These are phyloP conservation scores for Dinocampus coccinellae DNA, from an alignment of 2,888 invertebrate species.

Conservation along the genomic window DNA sequence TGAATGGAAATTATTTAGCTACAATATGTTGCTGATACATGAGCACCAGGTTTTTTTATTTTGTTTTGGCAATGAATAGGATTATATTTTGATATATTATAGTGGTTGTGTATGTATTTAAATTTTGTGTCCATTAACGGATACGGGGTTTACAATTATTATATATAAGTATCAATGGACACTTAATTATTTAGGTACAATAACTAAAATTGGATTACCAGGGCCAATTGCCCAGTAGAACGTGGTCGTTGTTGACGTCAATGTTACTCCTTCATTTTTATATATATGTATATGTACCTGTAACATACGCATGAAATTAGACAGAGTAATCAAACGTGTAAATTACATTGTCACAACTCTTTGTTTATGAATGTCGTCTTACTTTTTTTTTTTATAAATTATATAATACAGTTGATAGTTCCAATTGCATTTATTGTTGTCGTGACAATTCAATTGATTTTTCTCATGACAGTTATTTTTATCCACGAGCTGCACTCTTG, in stretches of 20 bases:
- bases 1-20: slow-evolving; percentile 45
- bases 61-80: too few relatives aligned
- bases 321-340: not conserved
- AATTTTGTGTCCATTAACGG: not conserved
- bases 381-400: not conserved
- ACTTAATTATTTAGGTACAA: slow-evolving; percentile 52
- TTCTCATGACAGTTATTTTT: slow-evolving; percentile 17
- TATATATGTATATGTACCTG: not conserved
- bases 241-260: slow-evolving; percentile 59
- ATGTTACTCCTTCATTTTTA: slow-evolving; percentile 13
- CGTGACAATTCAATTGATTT: slow-evolving; percentile 2
- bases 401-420: not conserved
- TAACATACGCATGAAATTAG: not conserved
- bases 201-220: slow-evolving; percentile 58
- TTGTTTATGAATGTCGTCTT: too few relatives aligned
- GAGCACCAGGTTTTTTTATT: too few relatives aligned
- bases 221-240: slow-evolving; percentile 59
- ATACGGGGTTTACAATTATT: not conserved
- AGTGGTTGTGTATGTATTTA: too few relatives aligned
- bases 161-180: slow-evolving; percentile 39
- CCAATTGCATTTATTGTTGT: not conserved
- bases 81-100: too few relatives aligned
- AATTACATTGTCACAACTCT: too few relatives aligned
- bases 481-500: not conserved
- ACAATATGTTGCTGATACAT: too few relatives aligned